These are phyloP conservation scores for Coelinius sp. DNA, from an alignment of 2,888 invertebrate genomes.

Conservation along the genomic window DNA sequence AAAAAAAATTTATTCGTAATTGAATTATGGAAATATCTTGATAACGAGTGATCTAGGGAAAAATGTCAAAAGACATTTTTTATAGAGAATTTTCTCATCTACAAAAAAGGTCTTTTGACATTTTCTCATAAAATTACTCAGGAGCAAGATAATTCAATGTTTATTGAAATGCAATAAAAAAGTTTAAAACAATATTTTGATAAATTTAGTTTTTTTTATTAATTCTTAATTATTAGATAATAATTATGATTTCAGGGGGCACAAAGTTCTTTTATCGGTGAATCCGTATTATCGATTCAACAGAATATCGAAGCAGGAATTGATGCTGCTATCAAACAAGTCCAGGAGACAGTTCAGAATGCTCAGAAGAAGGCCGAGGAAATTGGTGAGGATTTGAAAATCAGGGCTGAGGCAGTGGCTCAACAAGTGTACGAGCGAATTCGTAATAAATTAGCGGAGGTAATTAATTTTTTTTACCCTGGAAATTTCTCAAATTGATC, in stretches of 20 bases:
- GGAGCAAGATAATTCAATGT: background rate
- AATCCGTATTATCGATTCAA: conserved; percentile 26
- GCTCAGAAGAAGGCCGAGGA: conserved; percentile 39
- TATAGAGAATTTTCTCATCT: too few relatives aligned
- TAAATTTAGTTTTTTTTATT: background rate
- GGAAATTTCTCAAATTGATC: too few relatives aligned
- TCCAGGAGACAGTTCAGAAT: conserved; percentile 34
- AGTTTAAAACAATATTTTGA: too few relatives aligned
- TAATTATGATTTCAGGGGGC: conserved; percentile 22
- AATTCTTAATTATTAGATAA: background rate
- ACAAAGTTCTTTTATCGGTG: conserved; percentile 2
- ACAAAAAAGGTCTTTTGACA: background rate
- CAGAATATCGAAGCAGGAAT: conserved; percentile 40
- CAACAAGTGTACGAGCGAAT: conserved; percentile 36
- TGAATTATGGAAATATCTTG: too few relatives aligned
- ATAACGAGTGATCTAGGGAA: too few relatives aligned
- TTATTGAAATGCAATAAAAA: too few relatives aligned
- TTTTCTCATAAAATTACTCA: too few relatives aligned
- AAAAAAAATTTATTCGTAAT: too few relatives aligned
- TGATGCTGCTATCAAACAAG: conserved; percentile 37
- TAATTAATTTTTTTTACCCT: conserved; percentile 28
- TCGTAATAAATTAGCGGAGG: conserved; percentile 31
- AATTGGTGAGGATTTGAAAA: conserved; percentile 26
- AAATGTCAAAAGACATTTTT: too few relatives aligned
- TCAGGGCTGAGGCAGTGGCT: conserved; percentile 33